Evolutionary conservation across 2,888 invertebrate species (phyloP).

Genomic region (Drosophila maculinotata): DNA sequence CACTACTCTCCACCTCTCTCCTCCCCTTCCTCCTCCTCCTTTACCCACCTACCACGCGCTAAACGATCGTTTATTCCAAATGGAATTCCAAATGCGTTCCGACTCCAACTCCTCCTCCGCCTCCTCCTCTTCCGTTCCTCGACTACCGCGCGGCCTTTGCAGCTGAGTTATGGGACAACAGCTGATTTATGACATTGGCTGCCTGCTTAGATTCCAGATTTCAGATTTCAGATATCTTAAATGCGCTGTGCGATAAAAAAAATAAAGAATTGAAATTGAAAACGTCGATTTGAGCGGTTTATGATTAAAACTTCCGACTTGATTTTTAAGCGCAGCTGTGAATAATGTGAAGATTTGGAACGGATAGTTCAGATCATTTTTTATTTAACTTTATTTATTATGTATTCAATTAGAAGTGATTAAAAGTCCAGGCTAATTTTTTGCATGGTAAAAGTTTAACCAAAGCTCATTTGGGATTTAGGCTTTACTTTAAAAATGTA

Average conservation of each 20-base stretch:
- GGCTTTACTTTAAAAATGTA: too few species aligned
- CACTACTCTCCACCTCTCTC: not conserved
- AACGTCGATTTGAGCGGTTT: not conserved
- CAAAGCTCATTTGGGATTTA: too few species aligned
- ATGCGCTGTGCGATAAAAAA: slow-evolving; percentile 20
- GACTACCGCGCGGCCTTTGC: slow-evolving; percentile 21
- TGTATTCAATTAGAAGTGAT: too few species aligned
- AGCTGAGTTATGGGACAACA: slow-evolving; percentile 62
- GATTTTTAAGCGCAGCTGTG: not conserved
- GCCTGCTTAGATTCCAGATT: slow-evolving; percentile 55
- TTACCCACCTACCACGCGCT: slow-evolving; percentile 38
- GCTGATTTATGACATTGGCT: slow-evolving; percentile 68
- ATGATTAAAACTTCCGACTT: slow-evolving; percentile 10
- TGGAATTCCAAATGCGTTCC: slow-evolving; percentile 36
- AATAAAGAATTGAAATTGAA: slow-evolving; percentile 3
- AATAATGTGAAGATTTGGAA: slow-evolving; percentile 1
- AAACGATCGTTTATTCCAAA: slow-evolving; percentile 66
- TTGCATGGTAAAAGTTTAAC: too few species aligned
- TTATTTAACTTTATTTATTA: too few species aligned
- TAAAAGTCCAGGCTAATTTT: too few species aligned
- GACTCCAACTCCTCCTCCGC: not conserved
- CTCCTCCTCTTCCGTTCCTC: not conserved
- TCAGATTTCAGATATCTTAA: slow-evolving; percentile 55
- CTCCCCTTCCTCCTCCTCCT: not conserved
- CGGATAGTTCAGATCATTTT: too few species aligned